These are phyloP conservation scores for Hemicordylus capensis DNA, from an alignment of 2,113 vertebrate genomes.

Conservation along the genomic window DNA sequence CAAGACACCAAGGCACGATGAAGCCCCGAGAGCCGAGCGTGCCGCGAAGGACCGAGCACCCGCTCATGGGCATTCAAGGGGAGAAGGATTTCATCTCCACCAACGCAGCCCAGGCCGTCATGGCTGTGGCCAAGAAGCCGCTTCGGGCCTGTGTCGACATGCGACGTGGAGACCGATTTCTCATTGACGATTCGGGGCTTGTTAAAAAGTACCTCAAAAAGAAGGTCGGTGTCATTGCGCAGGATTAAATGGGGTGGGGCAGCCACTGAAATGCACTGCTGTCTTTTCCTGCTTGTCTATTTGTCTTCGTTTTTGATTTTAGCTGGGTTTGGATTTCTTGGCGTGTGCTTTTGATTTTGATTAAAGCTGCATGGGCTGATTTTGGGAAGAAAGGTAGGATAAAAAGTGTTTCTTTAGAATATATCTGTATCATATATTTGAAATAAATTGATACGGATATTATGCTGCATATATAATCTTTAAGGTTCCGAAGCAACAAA, in stretches of 20 bases:
- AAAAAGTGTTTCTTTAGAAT: no score
- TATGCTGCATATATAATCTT: neutral
- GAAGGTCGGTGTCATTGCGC: neutral
- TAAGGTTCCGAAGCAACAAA: neutral
- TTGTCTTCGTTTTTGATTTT: no score
- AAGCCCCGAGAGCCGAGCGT: fast-evolving
- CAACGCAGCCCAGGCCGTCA: neutral
- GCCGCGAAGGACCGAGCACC: neutral
- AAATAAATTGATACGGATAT: neutral
- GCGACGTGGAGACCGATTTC: neutral
- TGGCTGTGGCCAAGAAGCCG: conserved; percentile 9
- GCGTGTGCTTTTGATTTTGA: no score
- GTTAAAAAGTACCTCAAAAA: neutral
- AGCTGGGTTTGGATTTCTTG: no score
- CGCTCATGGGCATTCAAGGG: conserved; percentile 1
- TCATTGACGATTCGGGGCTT: neutral
- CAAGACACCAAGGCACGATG: fast-evolving
- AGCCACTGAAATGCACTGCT: no score
- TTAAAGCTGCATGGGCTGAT: no score
- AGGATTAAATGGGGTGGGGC: neutral
- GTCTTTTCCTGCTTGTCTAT: no score
- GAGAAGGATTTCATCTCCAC: neutral
- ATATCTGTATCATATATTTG: no score
- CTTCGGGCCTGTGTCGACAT: neutral
- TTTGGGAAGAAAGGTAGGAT: no score